These are phyloP conservation scores for Chrysomallon squamiferum DNA, from an alignment of 1,140 invertebrate species.

Conservation along the genomic window DNA sequence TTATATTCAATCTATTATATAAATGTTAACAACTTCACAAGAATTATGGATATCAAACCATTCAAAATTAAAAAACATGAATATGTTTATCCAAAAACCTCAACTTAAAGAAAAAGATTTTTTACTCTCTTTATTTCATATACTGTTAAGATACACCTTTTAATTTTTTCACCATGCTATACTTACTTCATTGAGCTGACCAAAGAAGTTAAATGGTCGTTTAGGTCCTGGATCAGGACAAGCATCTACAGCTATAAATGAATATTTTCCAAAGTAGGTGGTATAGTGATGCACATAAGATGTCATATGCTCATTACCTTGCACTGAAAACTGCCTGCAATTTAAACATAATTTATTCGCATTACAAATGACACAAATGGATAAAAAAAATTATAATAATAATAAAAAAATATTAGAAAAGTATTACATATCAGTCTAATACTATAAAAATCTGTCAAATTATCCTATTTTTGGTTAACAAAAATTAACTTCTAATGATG, in stretches of 20 bases:
- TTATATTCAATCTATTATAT: too few relatives aligned
- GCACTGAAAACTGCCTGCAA: constrained; percentile 77
- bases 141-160: too few relatives aligned
- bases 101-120: too few relatives aligned
- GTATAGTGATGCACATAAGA: constrained; percentile 79
- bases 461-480: too few relatives aligned
- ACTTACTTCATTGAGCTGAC: constrained; percentile 70
- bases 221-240: constrained; percentile 81
- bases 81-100: too few relatives aligned
- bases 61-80: too few relatives aligned
- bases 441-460: neutral
- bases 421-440: constrained; percentile 1
- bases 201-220: constrained; percentile 93
- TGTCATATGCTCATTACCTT: constrained; percentile 73
- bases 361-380: neutral
- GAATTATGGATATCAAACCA: too few relatives aligned
- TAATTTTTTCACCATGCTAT: too few relatives aligned
- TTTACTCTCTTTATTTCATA: too few relatives aligned
- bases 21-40: too few relatives aligned
- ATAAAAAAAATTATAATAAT: neutral
- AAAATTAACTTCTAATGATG: neutral
- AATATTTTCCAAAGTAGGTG: constrained; percentile 65
- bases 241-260: constrained; percentile 89
- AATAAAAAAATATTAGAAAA: neutral
- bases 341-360: neutral